phyloP scores from a whole-genome alignment of 2,113 vertebrate species.

The Siniperca chuatsi region DNA sequence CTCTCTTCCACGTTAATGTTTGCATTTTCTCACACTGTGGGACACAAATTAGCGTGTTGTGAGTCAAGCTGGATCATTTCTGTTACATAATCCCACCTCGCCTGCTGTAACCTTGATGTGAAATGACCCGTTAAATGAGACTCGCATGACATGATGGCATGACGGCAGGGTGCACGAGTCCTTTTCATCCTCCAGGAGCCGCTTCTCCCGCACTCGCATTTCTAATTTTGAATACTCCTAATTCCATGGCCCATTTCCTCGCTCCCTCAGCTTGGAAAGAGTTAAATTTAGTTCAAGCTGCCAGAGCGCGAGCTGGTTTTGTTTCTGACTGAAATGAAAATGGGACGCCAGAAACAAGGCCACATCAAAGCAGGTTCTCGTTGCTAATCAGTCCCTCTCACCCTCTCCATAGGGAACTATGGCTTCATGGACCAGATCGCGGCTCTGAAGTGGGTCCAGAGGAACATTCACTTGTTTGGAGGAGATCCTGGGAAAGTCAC shows the following conservation, averaged over 20 bases:
- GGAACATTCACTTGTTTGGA: slow-evolving; percentile 85
- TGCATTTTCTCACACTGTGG: background rate
- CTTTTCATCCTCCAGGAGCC: slow-evolving; percentile 17
- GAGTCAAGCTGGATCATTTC: slow-evolving; percentile 11
- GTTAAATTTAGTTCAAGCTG: slow-evolving; percentile 54
- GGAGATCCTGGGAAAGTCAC: slow-evolving; percentile 85
- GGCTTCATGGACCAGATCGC: slow-evolving; percentile 88
- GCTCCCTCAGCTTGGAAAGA: slow-evolving; percentile 24
- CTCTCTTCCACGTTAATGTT: slow-evolving; percentile 5
- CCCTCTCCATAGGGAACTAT: slow-evolving; percentile 81
- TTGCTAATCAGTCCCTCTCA: slow-evolving; percentile 13
- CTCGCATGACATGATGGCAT: slow-evolving; percentile 1
- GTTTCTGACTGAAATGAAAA: slow-evolving; percentile 47
- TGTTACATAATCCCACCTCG: slow-evolving; percentile 25
- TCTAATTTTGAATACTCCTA: slow-evolving; percentile 49
- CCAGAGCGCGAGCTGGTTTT: slow-evolving; percentile 3
- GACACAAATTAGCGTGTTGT: background rate
- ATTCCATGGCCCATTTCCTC: slow-evolving; percentile 46
- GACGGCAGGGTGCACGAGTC: slow-evolving; percentile 1
- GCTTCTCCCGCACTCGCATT: background rate
- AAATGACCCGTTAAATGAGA: slow-evolving; percentile 32
- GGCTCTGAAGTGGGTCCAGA: slow-evolving; percentile 86
- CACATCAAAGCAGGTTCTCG: slow-evolving; percentile 21
- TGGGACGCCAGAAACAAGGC: slow-evolving; percentile 47
- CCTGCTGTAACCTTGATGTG: slow-evolving; percentile 43